These are phyloP conservation scores for Epicampocera succincta DNA, from an alignment of 2,888 invertebrate species.

Conservation along the genomic window DNA sequence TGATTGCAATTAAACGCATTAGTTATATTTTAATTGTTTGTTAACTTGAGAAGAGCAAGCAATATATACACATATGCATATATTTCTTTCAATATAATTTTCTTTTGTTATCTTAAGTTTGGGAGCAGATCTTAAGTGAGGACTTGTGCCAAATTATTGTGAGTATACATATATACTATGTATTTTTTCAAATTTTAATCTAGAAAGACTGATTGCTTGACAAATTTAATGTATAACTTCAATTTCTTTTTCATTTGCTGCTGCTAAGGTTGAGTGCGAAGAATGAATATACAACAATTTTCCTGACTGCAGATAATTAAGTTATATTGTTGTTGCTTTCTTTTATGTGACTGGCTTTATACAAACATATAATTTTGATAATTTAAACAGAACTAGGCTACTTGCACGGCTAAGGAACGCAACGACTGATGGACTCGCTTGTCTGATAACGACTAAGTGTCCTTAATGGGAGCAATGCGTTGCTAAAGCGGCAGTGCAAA, in stretches of 20 bases:
- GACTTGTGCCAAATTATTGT: slow-evolving; percentile 27
- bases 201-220: slow-evolving; percentile 44
- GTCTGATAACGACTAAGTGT: slow-evolving; percentile 81
- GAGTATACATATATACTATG: background rate
- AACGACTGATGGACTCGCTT: slow-evolving; percentile 81
- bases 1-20: slow-evolving; percentile 79
- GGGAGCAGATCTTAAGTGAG: slow-evolving; percentile 32
- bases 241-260: slow-evolving; percentile 9
- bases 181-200: slow-evolving; percentile 21
- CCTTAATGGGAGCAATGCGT: slow-evolving; percentile 76
- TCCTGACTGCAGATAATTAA: slow-evolving; percentile 32
- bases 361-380: slow-evolving; percentile 60
- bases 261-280: slow-evolving; percentile 17
- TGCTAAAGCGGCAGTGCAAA: slow-evolving; percentile 57
- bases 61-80: slow-evolving; percentile 20
- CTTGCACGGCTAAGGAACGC: slow-evolving; percentile 80
- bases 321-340: slow-evolving; percentile 33
- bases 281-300: slow-evolving; percentile 35
- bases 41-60: slow-evolving; percentile 29
- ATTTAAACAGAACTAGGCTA: slow-evolving; percentile 77
- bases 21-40: slow-evolving; percentile 47
- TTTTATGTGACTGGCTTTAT: slow-evolving; percentile 43
- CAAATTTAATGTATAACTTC: slow-evolving; percentile 20
- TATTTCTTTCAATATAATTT: slow-evolving; percentile 2
- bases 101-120: slow-evolving; percentile 11